A percentile compares a stretch with the other conserved stretches of the same genome.
Evolutionary conservation across 2,113 vertebrate genomes (phyloP).

Genomic region (Labrus mixtus): DNA sequence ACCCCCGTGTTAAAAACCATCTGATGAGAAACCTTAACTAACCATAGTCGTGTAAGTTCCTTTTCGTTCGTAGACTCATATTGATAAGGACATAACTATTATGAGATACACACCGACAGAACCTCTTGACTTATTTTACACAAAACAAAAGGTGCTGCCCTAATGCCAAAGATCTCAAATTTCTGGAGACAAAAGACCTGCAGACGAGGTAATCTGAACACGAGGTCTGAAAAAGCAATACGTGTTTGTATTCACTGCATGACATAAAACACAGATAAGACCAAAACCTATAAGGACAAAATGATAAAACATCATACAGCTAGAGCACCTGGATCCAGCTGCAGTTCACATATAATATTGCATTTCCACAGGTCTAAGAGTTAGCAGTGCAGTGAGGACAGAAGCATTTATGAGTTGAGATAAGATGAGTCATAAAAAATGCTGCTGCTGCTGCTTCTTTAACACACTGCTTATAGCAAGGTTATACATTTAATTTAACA

Average conservation of each 20-base stretch:
- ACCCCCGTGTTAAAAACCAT: slow-evolving; percentile 1
- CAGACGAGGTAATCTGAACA: slow-evolving; percentile 34
- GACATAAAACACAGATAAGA: neutral
- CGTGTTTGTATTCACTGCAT: neutral
- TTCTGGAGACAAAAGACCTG: slow-evolving; percentile 37
- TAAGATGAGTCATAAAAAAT: slow-evolving; percentile 30
- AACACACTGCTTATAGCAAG: neutral
- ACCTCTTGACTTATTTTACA: slow-evolving; percentile 23
- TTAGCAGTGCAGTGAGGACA: slow-evolving; percentile 30
- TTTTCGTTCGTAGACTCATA: slow-evolving; percentile 14
- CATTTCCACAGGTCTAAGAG: neutral
- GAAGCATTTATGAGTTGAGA: slow-evolving; percentile 25
- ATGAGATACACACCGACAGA: slow-evolving; percentile 7
- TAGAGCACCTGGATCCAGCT: neutral
- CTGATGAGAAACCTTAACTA: slow-evolving; percentile 25
- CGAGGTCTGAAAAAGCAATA: slow-evolving; percentile 5
- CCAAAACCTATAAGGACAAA: neutral
- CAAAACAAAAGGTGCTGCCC: slow-evolving; percentile 43
- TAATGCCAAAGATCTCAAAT: slow-evolving; percentile 38
- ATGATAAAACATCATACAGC: neutral
- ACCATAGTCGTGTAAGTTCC: neutral
- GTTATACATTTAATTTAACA: neutral
- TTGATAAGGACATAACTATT: neutral
- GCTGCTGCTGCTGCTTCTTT: neutral
- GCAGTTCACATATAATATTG: neutral